Base-by-base conservation (phyloP, 2,888 invertebrate species). In the Rotaria macrura region DNA sequence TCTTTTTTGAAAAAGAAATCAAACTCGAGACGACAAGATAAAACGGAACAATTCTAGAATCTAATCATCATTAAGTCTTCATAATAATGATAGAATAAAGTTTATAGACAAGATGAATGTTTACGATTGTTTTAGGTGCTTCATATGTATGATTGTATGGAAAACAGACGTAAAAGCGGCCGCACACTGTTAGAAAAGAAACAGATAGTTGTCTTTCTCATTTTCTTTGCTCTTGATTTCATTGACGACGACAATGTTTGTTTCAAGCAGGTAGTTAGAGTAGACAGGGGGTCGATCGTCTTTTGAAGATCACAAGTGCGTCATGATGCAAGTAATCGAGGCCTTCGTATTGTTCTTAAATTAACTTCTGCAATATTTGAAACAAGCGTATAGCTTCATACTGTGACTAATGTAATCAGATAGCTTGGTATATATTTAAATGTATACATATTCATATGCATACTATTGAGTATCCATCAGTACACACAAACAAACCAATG, bases 341-440 rank as follows among this genome's bases (percentile, higher is more conserved):
- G 65, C 29, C 34, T 65, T 65, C 12, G 29, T 65, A 34, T 65
- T 65, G 34, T 65, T 65, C 65, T 65, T 65, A 65, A 65, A 34
- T 65, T 65, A 65, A 65, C 65, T 65, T 65, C 38, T 29, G 38
- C n/a, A 65, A 65, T 65, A 29, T 65, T 10, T 65, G 34, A 29
- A 65, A 65, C 65, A 65, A 65, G 20, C 34, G 7, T 34, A 65
- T 34, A 20, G 65, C 10, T 65, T 65, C 65, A 65, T 65, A 65
- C 65, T 65, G 65, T 65, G 65, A 65, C 34, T 65, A 65, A 65
- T 65, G 65, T 65, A 65, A 65, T 65, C 65, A 65, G 65, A 65
- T 65, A 65, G 65, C 29, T 34, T 65, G 65, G 34, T 65, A 34
- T 34, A 65, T 49, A 1, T 47, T 12, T 52, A 52, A 14, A 49